A percentile compares a stretch with the other conserved stretches of the same genome.
Evolutionary conservation across 2,888 invertebrate species (phyloP).

Genomic region (Melangyna quadrimaculata): DNA sequence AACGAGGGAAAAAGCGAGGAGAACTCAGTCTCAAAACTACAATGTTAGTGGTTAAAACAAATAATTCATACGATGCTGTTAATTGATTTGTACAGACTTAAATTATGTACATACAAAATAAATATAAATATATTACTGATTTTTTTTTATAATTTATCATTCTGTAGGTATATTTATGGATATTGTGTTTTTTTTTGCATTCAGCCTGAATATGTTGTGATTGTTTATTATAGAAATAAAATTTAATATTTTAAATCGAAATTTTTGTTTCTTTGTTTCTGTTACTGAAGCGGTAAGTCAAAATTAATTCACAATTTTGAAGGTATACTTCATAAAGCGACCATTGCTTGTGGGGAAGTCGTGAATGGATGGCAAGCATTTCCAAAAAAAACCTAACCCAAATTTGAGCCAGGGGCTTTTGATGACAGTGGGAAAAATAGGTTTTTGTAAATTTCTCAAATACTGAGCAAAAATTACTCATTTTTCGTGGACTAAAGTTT

Average conservation of each 20-base stretch:
- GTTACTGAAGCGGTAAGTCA: no score
- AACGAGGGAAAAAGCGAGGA: background rate
- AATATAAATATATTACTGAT: slow-evolving; percentile 24
- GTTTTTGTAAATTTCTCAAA: no score
- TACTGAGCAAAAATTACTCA: no score
- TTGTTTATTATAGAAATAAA: slow-evolving; percentile 36
- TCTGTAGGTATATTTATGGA: slow-evolving; percentile 19
- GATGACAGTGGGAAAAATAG: no score
- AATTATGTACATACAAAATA: background rate
- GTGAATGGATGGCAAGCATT: no score
- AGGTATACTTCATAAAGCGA: no score
- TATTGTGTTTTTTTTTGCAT: slow-evolving; percentile 31
- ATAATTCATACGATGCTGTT: background rate
- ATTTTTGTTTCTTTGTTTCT: background rate
- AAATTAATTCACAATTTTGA: no score
- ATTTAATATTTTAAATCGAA: slow-evolving; percentile 8
- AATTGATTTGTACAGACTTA: slow-evolving; percentile 26
- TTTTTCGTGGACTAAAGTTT: no score
- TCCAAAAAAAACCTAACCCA: no score
- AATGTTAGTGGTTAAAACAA: background rate
- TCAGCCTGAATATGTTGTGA: slow-evolving; percentile 55
- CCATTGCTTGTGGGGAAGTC: no score
- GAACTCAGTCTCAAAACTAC: background rate
- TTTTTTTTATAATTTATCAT: slow-evolving; percentile 9
- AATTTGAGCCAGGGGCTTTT: no score